Evolutionary conservation across 2,797 vertebrate genomes (phyloP), one percentile per base, ranked within the genome.

Genomic region (Tokudaia tokunoshimensis): DNA sequence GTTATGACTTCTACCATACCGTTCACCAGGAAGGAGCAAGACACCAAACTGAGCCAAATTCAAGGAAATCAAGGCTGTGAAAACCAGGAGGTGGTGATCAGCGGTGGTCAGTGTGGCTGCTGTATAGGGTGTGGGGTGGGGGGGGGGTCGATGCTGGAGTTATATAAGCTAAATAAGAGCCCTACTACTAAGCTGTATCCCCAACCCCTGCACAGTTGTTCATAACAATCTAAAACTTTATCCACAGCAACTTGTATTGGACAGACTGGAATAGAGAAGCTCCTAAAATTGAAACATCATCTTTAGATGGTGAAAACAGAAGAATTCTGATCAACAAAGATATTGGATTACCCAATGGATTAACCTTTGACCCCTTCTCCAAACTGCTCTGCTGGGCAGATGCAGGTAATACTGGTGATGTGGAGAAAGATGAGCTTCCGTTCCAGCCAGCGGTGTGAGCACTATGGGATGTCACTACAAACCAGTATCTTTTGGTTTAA

Each of bases 181-280:
- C 85, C 37, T 37, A 1, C 85, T 34, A 89, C 0, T 37, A 55
- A 70, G 34, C 52, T 91, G 7, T 37, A 26, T 24, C 4, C 3
- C 20, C 26, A 74, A 26, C 14, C 14, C 52, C 44, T 78, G 52
- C 29, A 59, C 3, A 75, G 52, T 59, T 95, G 5, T 81, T 94
- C 63, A 78, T 57, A 92, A 57, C 52, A 72, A 50, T 87, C 67
- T 85, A 87, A 2, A 59, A 24, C 76, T 95, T 97, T 94, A 89
- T 65, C 97, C 94, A 92, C 97, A 99, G 99, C 34, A 99, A 99
- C 95, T 99, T 99, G 41, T 99, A 99, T 96, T 99, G 99, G 99
- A 99, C 99, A 0, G 99, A 99, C 97, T 99, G 99, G 99, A 99
- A 99, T 97, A 98, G 99, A 17, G 99, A 99, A 97, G 99, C 99